A percentile compares a stretch with the other conserved stretches of the same genome.
Evolutionary conservation across 2,113 vertebrate genomes (phyloP).

Genomic region (Addax nasomaculatus): DNA sequence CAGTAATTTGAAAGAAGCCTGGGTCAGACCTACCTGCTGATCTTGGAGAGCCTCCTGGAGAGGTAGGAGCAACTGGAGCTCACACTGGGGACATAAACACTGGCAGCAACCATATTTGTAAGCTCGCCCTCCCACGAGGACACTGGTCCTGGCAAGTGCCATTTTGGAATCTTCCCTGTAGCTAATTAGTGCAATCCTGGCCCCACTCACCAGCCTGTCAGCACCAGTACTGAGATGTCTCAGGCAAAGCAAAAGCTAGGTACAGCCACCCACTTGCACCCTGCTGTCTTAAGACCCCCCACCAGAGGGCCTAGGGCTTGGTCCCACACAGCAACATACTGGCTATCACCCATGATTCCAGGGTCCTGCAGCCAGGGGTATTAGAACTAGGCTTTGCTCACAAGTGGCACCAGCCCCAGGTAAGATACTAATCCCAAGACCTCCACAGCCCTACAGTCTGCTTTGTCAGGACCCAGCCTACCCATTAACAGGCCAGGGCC

Average conservation of each 20-base stretch:
- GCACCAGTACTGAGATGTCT: background rate
- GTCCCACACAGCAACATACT: background rate
- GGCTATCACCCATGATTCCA: background rate
- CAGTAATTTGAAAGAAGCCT: background rate
- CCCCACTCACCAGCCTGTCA: background rate
- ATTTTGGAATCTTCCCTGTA: background rate
- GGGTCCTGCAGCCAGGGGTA: background rate
- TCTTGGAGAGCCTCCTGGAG: background rate
- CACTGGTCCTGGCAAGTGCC: background rate
- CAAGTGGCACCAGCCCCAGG: background rate
- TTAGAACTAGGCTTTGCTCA: background rate
- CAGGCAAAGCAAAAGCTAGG: background rate
- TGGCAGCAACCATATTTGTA: background rate
- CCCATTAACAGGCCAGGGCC: background rate
- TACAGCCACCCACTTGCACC: background rate
- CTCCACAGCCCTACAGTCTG: background rate
- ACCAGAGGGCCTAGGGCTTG: background rate
- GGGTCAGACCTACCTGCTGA: background rate
- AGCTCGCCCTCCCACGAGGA: rapidly evolving
- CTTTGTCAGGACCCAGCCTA: background rate
- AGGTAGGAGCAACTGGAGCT: background rate
- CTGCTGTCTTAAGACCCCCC: background rate
- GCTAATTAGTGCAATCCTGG: background rate
- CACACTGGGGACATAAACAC: background rate
- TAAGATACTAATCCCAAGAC: background rate